Evolutionary conservation across 2,113 vertebrate species (phyloP), one percentile per base, ranked within the genome.

Genomic region (Limanda limanda): DNA sequence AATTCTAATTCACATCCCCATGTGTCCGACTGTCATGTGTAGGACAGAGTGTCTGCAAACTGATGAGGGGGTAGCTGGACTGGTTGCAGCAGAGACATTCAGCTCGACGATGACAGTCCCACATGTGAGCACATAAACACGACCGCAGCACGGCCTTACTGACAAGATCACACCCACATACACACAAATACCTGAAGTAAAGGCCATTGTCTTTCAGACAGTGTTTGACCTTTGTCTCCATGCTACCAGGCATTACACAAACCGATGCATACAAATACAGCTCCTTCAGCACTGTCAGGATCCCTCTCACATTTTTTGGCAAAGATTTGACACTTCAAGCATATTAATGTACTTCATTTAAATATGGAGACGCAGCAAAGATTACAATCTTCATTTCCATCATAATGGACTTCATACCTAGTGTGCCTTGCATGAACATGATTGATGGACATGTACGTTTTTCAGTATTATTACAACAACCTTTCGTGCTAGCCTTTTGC

Each of bases 1-100:
- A 89, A 92, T 92, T 90, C 78, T 91, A 93, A 92, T 92, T 89
- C 85, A 91, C 80, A 80, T 66, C 84, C 90, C 86, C 85, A 70
- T 84, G 87, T 78, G 89, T 87, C 91, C 78, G 71, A 86, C 87
- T 91, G 89, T 88, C 83, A 87, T 81, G 75, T 79, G 65, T 73
- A 77, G 82, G 79, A 86, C 68, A 75, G 65, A 79, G 70, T 80
- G 81, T 85, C 86, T 86, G 74, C 86, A 87, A 86, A 71, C 78
- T 85, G 86, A 84, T 72, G 54, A 86, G 47, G 79, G 52, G 77
- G 73, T 62, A 86, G 79, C 73, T 72, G 69, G 67, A 84, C 74
- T 71, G 78, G 78, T 52, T 81, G 76, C 65, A 35, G 68, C 57
- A 55, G 7, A 47, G 58, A 82, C 65, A 67, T 64, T 47, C 51